These are phyloP conservation scores for Uria lomvia DNA, from an alignment of 2,113 vertebrate genomes.

Conservation along the genomic window DNA sequence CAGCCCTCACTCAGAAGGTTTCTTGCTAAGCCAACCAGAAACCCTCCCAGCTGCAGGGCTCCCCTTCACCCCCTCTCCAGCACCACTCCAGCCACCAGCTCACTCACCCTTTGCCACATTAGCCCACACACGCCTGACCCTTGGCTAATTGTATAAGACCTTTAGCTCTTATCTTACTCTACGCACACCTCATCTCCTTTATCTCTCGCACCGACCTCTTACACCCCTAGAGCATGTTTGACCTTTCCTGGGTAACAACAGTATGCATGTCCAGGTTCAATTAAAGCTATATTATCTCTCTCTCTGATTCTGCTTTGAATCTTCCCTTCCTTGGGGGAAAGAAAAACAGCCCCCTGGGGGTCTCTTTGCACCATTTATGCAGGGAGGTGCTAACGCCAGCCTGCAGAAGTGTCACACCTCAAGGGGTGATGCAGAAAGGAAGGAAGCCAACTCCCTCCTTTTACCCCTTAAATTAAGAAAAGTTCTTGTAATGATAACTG, in stretches of 20 bases:
- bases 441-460: background rate
- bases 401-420: background rate
- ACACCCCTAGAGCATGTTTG: background rate
- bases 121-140: background rate
- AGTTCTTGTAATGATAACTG: background rate
- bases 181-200: background rate
- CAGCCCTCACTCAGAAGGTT: background rate
- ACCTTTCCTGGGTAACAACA: background rate
- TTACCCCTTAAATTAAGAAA: background rate
- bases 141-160: rapidly evolving
- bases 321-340: background rate
- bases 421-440: background rate
- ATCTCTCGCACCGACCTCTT: background rate
- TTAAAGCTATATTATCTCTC: background rate
- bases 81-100: background rate
- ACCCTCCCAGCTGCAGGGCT: background rate
- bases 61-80: background rate
- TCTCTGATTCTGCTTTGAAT: background rate
- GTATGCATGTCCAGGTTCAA: background rate
- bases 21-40: background rate
- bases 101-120: background rate
- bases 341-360: background rate
- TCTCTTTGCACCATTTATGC: background rate
- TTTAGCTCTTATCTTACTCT: constrained; percentile 11
- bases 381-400: background rate